Evolutionary conservation across 1,140 invertebrate genomes (phyloP).

Genomic region (Araneus ventricosus): DNA sequence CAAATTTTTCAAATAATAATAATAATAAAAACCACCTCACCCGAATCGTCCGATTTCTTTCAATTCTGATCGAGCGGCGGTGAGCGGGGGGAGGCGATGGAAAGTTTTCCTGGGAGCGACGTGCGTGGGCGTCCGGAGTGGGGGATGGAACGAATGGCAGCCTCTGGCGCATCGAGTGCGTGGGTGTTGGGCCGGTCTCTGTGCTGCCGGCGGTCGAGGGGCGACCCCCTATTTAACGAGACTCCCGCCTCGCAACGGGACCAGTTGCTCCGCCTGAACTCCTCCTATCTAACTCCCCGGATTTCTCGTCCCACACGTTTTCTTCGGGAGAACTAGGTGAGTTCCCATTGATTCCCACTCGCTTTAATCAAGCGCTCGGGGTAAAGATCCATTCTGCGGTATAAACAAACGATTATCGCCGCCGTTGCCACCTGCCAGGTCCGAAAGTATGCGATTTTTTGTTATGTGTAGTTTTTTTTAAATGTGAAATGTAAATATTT

Average conservation of each 20-base stretch:
- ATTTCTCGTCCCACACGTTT: slow-evolving; percentile 27
- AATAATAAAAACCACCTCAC: too few species aligned
- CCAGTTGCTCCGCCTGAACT: slow-evolving; percentile 71
- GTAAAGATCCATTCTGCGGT: background rate
- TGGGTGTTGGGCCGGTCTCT: slow-evolving; percentile 71
- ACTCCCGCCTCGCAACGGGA: slow-evolving; percentile 55
- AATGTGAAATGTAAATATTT: too few species aligned
- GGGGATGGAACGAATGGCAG: slow-evolving; percentile 22
- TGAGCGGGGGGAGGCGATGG: background rate
- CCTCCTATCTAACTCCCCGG: background rate
- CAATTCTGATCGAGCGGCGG: background rate
- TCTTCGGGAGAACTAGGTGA: background rate
- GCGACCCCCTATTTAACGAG: slow-evolving; percentile 67
- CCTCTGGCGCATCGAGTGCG: slow-evolving; percentile 46
- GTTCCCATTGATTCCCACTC: background rate
- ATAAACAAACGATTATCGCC: background rate
- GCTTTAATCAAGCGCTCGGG: background rate
- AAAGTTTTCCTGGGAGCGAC: slow-evolving; percentile 32
- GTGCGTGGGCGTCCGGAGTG: slow-evolving; percentile 11
- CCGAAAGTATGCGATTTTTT: background rate
- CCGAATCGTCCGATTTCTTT: too few species aligned
- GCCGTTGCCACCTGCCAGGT: background rate
- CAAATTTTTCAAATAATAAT: background rate
- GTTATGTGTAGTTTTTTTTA: background rate
- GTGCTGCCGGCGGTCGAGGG: background rate